These are phyloP conservation scores for Benthosema pterotum DNA, from an alignment of 2,797 vertebrate genomes.

Conservation along the genomic window DNA sequence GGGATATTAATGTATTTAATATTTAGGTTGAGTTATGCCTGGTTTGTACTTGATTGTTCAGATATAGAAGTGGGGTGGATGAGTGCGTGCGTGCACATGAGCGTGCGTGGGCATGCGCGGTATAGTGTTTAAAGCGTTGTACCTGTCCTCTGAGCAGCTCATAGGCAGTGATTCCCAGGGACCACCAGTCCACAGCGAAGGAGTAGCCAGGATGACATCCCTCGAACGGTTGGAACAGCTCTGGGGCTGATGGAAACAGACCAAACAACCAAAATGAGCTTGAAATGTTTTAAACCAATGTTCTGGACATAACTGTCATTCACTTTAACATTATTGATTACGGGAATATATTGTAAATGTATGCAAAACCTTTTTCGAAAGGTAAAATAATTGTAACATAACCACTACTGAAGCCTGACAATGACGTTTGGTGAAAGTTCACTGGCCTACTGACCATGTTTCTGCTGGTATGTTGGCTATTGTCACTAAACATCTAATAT, in stretches of 20 bases:
- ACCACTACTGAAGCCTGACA: too few relatives aligned
- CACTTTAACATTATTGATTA: background rate
- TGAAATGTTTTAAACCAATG: background rate
- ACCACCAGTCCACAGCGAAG: slow-evolving; percentile 98
- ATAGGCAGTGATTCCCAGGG: slow-evolving; percentile 93
- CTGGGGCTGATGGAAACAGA: slow-evolving; percentile 83
- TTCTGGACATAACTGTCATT: background rate
- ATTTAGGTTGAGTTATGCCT: too few relatives aligned
- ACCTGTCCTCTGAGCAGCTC: slow-evolving; percentile 95
- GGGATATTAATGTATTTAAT: too few relatives aligned
- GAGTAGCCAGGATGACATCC: slow-evolving; percentile 87
- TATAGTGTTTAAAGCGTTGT: slow-evolving; percentile 13
- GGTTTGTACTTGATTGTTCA: too few relatives aligned
- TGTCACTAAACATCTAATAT: too few relatives aligned
- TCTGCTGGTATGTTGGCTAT: too few relatives aligned
- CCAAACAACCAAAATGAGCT: background rate
- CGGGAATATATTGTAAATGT: background rate
- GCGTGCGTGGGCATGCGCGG: background rate
- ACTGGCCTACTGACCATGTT: too few relatives aligned
- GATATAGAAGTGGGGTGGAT: too few relatives aligned
- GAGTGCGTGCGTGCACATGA: too few relatives aligned
- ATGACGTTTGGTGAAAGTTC: too few relatives aligned
- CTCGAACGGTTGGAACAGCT: slow-evolving; percentile 88
- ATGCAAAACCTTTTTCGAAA: too few relatives aligned
- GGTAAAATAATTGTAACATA: too few relatives aligned